Evolutionary conservation across 2,888 invertebrate genomes (phyloP).

Genomic region (Habrosyne pyritoides): DNA sequence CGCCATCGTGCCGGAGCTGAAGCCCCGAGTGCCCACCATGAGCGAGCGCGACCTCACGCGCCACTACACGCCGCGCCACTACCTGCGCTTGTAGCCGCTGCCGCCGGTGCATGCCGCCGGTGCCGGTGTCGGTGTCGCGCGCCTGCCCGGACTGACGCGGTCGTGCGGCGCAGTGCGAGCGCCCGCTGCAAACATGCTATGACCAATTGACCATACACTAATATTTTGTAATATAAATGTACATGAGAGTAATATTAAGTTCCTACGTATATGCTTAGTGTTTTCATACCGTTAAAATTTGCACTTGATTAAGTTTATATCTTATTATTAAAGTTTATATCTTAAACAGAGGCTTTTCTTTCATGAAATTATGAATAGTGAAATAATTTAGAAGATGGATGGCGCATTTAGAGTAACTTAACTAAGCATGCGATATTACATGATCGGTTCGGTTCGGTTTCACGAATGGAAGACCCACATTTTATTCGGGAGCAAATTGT

Average conservation of each 20-base stretch:
- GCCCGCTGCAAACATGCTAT: neutral
- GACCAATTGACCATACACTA: neutral
- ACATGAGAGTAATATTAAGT: neutral
- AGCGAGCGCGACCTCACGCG: slow-evolving; percentile 82
- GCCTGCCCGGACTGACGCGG: neutral
- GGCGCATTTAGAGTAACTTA: no score
- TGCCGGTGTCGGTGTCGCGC: neutral
- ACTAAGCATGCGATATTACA: no score
- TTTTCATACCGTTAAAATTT: neutral
- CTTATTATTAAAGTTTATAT: neutral
- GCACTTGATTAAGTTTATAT: neutral
- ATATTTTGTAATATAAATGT: neutral
- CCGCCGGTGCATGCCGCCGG: slow-evolving; percentile 18
- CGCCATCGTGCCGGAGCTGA: slow-evolving; percentile 82
- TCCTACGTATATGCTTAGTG: neutral
- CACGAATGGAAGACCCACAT: no score
- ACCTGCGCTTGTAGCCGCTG: slow-evolving; percentile 33
- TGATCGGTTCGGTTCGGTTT: no score
- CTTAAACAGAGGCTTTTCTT: neutral
- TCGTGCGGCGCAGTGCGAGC: neutral
- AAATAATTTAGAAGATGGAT: no score
- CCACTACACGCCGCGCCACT: slow-evolving; percentile 53
- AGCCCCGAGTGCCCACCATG: slow-evolving; percentile 83
- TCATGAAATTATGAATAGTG: no score
- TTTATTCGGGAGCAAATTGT: no score